A percentile compares a stretch with the other conserved stretches of the same genome.
Conservation (phyloP, 2,797 vertebrate genomes). For the Botia almorhae region DNA sequence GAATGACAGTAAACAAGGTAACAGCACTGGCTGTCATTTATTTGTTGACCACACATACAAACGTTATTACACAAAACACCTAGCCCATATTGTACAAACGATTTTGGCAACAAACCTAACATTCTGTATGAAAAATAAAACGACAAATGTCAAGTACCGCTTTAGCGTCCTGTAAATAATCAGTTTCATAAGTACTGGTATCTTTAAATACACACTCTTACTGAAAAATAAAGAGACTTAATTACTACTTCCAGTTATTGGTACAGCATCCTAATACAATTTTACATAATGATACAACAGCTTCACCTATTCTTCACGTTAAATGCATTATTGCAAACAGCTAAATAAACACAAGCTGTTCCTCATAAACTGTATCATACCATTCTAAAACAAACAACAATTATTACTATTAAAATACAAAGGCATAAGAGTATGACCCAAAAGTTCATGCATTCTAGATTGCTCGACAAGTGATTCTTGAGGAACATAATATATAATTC, state of each 20-base stretch:
- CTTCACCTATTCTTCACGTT: constrained; percentile 28
- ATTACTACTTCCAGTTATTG: constrained; percentile 77
- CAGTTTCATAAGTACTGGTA: constrained; percentile 49
- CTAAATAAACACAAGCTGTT: constrained; percentile 15
- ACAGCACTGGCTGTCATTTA: constrained; percentile 69
- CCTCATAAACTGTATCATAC: constrained; percentile 26
- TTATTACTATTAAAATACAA: constrained; percentile 60
- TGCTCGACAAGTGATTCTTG: constrained; percentile 40
- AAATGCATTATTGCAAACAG: constrained; percentile 12
- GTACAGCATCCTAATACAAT: constrained; percentile 47
- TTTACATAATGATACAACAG: constrained; percentile 35
- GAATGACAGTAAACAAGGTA: constrained; percentile 43
- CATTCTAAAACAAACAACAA: constrained; percentile 39
- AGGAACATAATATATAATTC: constrained; percentile 2
- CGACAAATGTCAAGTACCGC: constrained; percentile 47
- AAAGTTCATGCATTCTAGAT: constrained; percentile 67
- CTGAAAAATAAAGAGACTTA: constrained; percentile 61
- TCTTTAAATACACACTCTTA: constrained; percentile 48
- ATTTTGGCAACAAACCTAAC: constrained; percentile 56
- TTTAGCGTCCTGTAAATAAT: constrained; percentile 49
- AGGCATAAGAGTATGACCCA: constrained; percentile 61
- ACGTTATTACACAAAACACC: constrained; percentile 59
- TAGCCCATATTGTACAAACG: constrained; percentile 61
- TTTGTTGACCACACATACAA: constrained; percentile 59
- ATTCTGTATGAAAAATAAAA: constrained; percentile 61